These are phyloP conservation scores for Caradrina kadenii DNA, from an alignment of 2,888 invertebrate genomes.

Conservation along the genomic window DNA sequence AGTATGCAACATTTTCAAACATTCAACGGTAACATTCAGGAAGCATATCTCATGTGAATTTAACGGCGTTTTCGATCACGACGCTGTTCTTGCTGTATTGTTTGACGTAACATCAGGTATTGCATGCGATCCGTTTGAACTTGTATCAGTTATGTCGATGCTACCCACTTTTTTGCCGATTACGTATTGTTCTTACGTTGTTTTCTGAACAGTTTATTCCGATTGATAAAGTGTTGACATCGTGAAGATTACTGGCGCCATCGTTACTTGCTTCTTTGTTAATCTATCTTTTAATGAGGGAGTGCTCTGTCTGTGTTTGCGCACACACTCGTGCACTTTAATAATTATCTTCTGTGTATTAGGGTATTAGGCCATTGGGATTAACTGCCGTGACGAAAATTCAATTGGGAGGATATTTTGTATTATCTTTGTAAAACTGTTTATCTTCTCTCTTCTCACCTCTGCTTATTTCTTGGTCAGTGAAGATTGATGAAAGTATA, in stretches of 20 bases:
- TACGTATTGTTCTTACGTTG: slow-evolving; percentile 49
- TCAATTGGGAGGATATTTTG: no score
- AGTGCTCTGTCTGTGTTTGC: neutral
- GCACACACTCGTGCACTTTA: no score
- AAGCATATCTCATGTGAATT: slow-evolving; percentile 74
- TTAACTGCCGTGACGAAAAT: no score
- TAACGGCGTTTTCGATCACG: slow-evolving; percentile 75
- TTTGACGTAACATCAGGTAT: slow-evolving; percentile 68
- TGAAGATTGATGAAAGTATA: slow-evolving; percentile 15
- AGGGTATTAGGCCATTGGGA: no score
- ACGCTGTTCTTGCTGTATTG: slow-evolving; percentile 67
- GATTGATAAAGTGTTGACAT: slow-evolving; percentile 26
- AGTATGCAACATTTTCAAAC: slow-evolving; percentile 16
- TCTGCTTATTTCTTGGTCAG: neutral
- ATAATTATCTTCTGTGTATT: no score
- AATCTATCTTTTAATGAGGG: neutral
- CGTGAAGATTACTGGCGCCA: neutral
- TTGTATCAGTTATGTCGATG: slow-evolving; percentile 56
- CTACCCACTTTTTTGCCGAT: slow-evolving; percentile 49
- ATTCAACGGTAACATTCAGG: slow-evolving; percentile 56
- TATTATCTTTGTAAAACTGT: no score
- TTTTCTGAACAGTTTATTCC: slow-evolving; percentile 33
- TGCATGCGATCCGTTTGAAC: slow-evolving; percentile 65
- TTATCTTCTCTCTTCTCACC: neutral
- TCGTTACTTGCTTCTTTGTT: slow-evolving; percentile 16